A percentile compares a stretch with the other conserved stretches of the same genome.
phyloP scores from a whole-genome alignment of 1,140 invertebrate genomes.

The Thalassaphorura encarpata region DNA sequence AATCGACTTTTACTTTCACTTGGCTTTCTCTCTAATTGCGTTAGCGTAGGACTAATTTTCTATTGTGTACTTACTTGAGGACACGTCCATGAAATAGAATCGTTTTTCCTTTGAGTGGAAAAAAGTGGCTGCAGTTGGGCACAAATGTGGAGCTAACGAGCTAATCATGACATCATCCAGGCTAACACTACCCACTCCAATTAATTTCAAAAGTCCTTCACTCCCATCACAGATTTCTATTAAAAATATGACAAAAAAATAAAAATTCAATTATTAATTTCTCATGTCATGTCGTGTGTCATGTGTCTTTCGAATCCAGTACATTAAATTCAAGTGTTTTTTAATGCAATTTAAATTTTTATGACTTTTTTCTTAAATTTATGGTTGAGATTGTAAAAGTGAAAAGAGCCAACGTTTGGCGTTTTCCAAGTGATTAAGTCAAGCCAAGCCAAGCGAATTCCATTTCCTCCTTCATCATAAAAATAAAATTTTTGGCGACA shows the following conservation, averaged over 20 bases:
- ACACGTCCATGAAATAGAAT: conserved; percentile 32
- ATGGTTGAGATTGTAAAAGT: no score
- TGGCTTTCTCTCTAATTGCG: no score
- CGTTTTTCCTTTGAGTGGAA: conserved; percentile 15
- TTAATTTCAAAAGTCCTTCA: conserved; percentile 30
- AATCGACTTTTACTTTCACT: no score
- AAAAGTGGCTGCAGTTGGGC: conserved; percentile 28
- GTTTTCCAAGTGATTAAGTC: no score
- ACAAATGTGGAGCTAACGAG: conserved; percentile 26
- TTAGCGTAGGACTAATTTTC: no score
- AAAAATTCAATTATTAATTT: no score
- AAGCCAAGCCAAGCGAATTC: no score
- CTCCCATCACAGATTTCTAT: conserved; percentile 30
- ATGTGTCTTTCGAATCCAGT: neutral
- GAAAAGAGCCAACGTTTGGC: no score
- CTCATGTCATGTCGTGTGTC: no score
- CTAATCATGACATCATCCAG: conserved; percentile 22
- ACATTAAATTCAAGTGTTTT: neutral
- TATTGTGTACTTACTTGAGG: conserved; percentile 21
- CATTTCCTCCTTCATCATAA: no score
- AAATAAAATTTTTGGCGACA: no score
- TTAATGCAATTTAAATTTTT: neutral
- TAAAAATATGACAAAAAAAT: neutral
- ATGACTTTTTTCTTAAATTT: neutral
- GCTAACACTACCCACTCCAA: conserved; percentile 21